Evolutionary conservation across 2,113 vertebrate genomes (phyloP).

Genomic region (Carassius auratus): DNA sequence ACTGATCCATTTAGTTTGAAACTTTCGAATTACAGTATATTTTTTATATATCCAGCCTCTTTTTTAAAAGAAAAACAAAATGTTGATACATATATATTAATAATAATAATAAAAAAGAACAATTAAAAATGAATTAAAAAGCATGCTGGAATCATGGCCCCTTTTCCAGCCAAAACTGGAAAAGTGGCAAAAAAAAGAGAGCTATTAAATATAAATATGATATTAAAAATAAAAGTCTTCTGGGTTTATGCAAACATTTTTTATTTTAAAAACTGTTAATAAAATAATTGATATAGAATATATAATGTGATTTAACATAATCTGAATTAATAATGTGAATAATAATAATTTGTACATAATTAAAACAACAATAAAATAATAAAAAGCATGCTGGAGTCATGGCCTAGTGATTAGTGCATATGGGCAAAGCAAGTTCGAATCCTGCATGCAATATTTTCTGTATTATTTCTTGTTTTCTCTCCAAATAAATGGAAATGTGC

Average conservation of each 20-base stretch:
- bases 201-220: neutral
- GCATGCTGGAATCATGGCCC: no score
- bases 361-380: neutral
- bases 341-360: neutral
- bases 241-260: neutral
- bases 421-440: neutral
- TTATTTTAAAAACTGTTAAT: no score
- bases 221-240: neutral
- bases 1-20: conserved; percentile 6
- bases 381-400: no score
- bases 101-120: neutral
- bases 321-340: neutral
- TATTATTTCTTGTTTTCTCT: neutral
- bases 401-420: neutral
- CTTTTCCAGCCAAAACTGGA: neutral
- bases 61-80: neutral
- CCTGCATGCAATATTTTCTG: neutral
- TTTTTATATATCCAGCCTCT: neutral
- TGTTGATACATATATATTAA: neutral
- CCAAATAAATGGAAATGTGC: neutral
- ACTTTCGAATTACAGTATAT: neutral
- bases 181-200: neutral
- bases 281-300: no score
- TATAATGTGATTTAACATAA: neutral
- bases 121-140: no score